Base-by-base conservation (phyloP, 2,113 vertebrate genomes). In the Sorex araneus region DNA sequence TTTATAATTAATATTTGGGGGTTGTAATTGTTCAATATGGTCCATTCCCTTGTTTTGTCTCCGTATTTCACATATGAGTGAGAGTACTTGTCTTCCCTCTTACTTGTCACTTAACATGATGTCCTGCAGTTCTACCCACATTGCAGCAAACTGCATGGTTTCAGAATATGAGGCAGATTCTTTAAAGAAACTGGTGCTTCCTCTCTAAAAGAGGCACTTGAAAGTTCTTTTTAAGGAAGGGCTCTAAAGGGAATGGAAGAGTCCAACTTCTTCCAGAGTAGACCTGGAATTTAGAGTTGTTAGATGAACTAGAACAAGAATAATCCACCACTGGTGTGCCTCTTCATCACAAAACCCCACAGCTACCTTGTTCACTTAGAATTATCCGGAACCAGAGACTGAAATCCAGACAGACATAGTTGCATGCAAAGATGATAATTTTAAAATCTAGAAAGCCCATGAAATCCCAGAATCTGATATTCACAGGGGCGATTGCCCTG, bases 381-480 rank as follows among this genome's bases (percentile, higher is more conserved):
- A 40, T 40, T 40, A 40, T 40, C 40, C 40, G 7, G 40, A 40
- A 40, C 40, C 40, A 40, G 64, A 67, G 64, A 67, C 1, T 25
- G 18, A 92, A 87, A 76, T 84, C n/a, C 18, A 76, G 40, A 67
- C 40, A 92, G 40, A 69, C 8, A 27, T 4, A 30, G 74, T 11
- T 32, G 8, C 21, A n/a, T 80, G 28, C 30, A 69, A 13, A 45
- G 77, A 87, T 9, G 34, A 69, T 64, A 40, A 87, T 75, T 92
- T 47, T 82, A 36, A 86, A 69, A 75, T 83, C 19, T 64, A 19
- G 30, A 45, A 85, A 85, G 45, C 4, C 32, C 70, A 71, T 64
- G 69, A 66, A 90, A 87, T 88, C 40, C 3, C 6, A 40, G 80
- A 84, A 81, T 90, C 71, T 64, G 9, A 64, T 64, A 21, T 94